A percentile compares a stretch with the other conserved stretches of the same genome.
Evolutionary conservation across 2,797 vertebrate species (phyloP).

Genomic region (Lindbergichthys nudifrons): DNA sequence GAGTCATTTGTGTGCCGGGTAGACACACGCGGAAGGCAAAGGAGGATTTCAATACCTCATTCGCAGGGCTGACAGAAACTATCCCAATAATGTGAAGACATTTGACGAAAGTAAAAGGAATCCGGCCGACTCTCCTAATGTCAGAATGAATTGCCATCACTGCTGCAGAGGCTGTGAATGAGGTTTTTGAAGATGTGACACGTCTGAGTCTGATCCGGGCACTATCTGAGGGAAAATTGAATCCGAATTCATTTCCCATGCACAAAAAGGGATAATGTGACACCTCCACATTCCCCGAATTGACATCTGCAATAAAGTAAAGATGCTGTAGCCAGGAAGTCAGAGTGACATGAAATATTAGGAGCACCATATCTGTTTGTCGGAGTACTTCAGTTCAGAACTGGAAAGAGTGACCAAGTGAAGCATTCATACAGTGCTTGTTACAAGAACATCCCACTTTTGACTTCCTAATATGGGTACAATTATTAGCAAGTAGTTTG

Average conservation of each 20-base stretch:
- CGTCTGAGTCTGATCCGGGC: slow-evolving; percentile 60
- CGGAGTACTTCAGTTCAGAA: slow-evolving; percentile 8
- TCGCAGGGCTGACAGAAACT: slow-evolving; percentile 59
- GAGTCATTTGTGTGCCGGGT: slow-evolving; percentile 48
- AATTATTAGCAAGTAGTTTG: background rate
- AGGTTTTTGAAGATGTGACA: slow-evolving; percentile 62
- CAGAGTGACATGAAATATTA: slow-evolving; percentile 36
- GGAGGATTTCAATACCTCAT: slow-evolving; percentile 59
- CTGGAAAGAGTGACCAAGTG: slow-evolving; percentile 13
- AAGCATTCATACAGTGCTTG: background rate
- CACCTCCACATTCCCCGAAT: slow-evolving; percentile 50
- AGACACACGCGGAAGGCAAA: slow-evolving; percentile 42
- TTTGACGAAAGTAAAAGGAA: slow-evolving; percentile 47
- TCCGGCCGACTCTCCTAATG: slow-evolving; percentile 32
- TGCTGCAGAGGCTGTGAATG: slow-evolving; percentile 30
- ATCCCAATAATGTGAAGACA: slow-evolving; percentile 47
- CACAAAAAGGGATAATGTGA: slow-evolving; percentile 52
- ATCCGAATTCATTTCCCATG: slow-evolving; percentile 21
- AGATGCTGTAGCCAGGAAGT: slow-evolving; percentile 33
- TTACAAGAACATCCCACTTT: background rate
- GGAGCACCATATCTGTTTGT: slow-evolving; percentile 10
- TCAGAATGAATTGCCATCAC: slow-evolving; percentile 56
- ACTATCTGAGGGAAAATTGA: slow-evolving; percentile 52
- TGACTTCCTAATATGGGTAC: no score
- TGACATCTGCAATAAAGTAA: slow-evolving; percentile 48